Percentiles rank a stretch among this genome's conserved stretches.
Conservation (phyloP, 2,113 vertebrate genomes). For the Columbina picui region DNA sequence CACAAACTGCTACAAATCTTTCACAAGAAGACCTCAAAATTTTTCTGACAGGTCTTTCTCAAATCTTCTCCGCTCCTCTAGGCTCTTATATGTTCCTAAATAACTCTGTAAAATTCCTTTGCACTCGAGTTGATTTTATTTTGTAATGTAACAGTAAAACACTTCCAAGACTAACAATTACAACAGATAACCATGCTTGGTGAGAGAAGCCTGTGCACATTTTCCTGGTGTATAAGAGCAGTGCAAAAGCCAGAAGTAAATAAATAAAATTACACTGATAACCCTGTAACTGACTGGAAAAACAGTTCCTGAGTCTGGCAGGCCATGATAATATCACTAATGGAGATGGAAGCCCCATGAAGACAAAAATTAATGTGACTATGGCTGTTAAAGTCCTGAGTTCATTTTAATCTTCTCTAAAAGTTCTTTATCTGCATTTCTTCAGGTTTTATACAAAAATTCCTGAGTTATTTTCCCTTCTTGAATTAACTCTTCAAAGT, state of each 20-base stretch:
- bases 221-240: background rate
- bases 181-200: background rate
- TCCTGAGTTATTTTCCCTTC: background rate
- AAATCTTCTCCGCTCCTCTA: background rate
- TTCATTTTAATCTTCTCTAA: background rate
- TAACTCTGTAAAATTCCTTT: background rate
- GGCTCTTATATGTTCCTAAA: background rate
- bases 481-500: background rate
- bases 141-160: background rate
- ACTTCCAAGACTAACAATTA: constrained; percentile 1
- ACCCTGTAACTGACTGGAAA: background rate
- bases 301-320: background rate
- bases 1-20: background rate
- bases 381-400: background rate
- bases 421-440: background rate
- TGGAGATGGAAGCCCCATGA: background rate
- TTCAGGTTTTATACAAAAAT: background rate
- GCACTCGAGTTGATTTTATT: constrained; percentile 6
- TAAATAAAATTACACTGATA: background rate
- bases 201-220: background rate
- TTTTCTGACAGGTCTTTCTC: background rate
- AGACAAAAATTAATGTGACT: background rate
- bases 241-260: background rate
- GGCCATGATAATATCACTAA: background rate
- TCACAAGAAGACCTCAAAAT: background rate